These are phyloP conservation scores for Scopus umbretta DNA, from an alignment of 2,113 vertebrate species.

Conservation along the genomic window DNA sequence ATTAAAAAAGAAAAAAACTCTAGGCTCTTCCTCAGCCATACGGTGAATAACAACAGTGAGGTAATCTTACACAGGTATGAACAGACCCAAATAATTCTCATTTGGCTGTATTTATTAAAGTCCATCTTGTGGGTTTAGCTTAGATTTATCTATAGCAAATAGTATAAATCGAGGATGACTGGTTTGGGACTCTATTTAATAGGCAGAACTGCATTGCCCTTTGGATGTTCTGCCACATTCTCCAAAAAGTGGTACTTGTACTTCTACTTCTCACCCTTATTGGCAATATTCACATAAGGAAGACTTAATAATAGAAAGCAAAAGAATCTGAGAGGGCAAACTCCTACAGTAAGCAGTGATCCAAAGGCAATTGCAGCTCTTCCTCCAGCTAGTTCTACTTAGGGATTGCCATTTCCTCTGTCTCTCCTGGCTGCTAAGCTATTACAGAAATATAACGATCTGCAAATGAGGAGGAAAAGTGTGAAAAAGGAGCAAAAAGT, in stretches of 20 bases:
- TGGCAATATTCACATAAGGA: background rate
- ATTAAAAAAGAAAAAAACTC: background rate
- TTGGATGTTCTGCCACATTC: background rate
- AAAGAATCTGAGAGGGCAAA: background rate
- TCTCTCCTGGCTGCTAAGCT: background rate
- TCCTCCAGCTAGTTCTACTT: constrained; percentile 10
- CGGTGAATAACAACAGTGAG: background rate
- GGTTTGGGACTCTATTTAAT: background rate
- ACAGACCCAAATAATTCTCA: background rate
- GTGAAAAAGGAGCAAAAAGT: background rate
- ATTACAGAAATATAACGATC: background rate
- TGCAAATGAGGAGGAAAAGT: background rate
- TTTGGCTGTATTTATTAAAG: background rate
- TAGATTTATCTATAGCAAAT: background rate
- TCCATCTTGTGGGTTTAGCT: background rate
- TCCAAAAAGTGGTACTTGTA: background rate
- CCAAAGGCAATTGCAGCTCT: background rate
- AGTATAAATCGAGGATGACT: background rate
- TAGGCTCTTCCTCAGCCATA: background rate
- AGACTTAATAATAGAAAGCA: background rate
- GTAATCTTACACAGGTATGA: background rate
- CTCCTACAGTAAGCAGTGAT: background rate
- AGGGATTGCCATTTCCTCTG: background rate
- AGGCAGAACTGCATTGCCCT: background rate
- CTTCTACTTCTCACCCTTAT: background rate